These are phyloP conservation scores for Augochlorella aurata DNA, from an alignment of 2,888 invertebrate genomes.

Conservation along the genomic window DNA sequence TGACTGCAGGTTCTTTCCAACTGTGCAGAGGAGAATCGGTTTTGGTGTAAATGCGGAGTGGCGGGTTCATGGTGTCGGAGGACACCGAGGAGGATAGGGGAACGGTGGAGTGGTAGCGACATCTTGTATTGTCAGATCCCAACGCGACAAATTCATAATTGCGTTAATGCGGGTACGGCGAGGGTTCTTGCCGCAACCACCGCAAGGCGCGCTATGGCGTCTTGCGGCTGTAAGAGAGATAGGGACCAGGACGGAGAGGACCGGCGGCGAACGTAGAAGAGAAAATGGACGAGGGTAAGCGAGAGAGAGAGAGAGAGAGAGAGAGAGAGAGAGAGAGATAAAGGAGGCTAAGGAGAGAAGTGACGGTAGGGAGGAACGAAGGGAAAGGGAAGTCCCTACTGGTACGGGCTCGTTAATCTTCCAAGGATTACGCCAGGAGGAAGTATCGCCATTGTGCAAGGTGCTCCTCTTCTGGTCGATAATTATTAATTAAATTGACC, in stretches of 20 bases:
- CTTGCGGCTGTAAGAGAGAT: conserved; percentile 71
- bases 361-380: conserved; percentile 15
- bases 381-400: conserved; percentile 62
- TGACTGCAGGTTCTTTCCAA: conserved; percentile 49
- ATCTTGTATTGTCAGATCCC: conserved; percentile 82
- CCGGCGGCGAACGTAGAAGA: conserved; percentile 45
- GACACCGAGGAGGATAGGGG: conserved; percentile 55
- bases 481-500: conserved; percentile 77
- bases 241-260: conserved; percentile 48
- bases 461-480: conserved; percentile 68
- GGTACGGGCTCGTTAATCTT: conserved; percentile 78
- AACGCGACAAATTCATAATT: conserved; percentile 81
- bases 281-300: conserved; percentile 32
- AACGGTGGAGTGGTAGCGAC: conserved; percentile 73
- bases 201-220: conserved; percentile 76
- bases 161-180: conserved; percentile 79
- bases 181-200: conserved; percentile 75
- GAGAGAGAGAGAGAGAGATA: conserved; percentile 7
- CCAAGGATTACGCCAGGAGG: conserved; percentile 75
- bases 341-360: conserved; percentile 22
- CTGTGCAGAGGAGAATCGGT: conserved; percentile 55
- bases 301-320: background rate
- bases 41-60: conserved; percentile 59
- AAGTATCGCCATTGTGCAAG: conserved; percentile 73
- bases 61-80: conserved; percentile 58